Percentiles rank a stretch among this genome's conserved stretches.
These are phyloP conservation scores for Kradibia gibbosae DNA, from an alignment of 1,140 invertebrate species.

Conservation along the genomic window DNA sequence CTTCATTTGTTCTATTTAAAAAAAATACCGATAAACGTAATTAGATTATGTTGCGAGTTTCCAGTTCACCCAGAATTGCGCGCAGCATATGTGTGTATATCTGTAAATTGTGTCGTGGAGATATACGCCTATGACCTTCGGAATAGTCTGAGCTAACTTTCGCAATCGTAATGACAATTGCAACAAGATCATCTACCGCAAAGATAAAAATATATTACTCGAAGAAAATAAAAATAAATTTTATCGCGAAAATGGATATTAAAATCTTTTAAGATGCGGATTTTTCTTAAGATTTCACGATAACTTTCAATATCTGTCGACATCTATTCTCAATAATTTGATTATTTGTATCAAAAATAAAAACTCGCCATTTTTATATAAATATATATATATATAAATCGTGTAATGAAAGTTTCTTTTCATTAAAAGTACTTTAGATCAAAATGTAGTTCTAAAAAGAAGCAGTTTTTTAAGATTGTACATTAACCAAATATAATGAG, in stretches of 20 bases:
- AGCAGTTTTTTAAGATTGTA: too few species aligned
- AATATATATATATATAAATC: too few species aligned
- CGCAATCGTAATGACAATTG: constrained; percentile 45
- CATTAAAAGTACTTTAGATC: too few species aligned
- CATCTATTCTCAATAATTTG: background rate
- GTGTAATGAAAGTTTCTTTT: too few species aligned
- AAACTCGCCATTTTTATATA: background rate
- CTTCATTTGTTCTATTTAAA: constrained; percentile 8
- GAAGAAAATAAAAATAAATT: constrained; percentile 29
- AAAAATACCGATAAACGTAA: constrained; percentile 8
- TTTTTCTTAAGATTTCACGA: background rate
- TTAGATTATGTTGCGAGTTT: constrained; percentile 40
- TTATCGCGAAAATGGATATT: constrained; percentile 10
- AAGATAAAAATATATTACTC: constrained; percentile 23
- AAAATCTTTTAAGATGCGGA: background rate
- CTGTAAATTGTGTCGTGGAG: constrained; percentile 30
- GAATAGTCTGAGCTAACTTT: background rate
- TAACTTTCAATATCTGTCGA: background rate
- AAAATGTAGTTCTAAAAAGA: too few species aligned
- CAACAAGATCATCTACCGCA: constrained; percentile 39
- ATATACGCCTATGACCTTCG: constrained; percentile 38
- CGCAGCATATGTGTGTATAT: background rate
- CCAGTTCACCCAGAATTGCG: constrained; percentile 1
- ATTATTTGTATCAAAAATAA: background rate
- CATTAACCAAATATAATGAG: too few species aligned